Evolutionary conservation across 2,113 vertebrate species (phyloP), one percentile per base, ranked within the genome.

Genomic region (Brienomyrus longianalis): DNA sequence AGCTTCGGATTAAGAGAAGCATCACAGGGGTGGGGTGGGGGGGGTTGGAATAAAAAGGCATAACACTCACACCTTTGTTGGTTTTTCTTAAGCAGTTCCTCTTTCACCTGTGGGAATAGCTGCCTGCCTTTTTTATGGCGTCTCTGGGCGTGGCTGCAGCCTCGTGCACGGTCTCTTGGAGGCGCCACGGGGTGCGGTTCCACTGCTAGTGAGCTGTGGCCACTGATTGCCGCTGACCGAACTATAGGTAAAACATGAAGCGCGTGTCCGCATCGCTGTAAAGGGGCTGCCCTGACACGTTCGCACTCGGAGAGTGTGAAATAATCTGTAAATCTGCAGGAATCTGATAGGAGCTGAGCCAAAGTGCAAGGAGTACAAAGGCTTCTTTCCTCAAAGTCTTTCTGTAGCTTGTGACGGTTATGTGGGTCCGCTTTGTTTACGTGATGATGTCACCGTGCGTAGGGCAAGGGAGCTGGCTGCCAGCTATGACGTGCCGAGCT

Each of bases 401-500:
- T 77, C 74, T 43, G 74, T 6, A 80, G 89, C 70, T 50, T 47
- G 47, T 0, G 35, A 4, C 27, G 5, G n/a, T 10, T 62, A 3
- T 66, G 83, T 88, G 19, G 91, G 77, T 5, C 74, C 48, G 3
- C 90, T 47, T 90, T 17, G 10, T 62, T 9, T 47, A 6, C 5
- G 10, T 9, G 39, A 21, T 43, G 5, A 88, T 87, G 62, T 90
- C 15, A 90, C 39, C 91, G 1, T 89, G 2, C 86, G 45, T 92
- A 96, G 96, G 35, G 89, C 91, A 27, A 94, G 94, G 47, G 93
- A 94, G 80, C 91, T 92, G 70, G 91, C 92, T 47, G 93, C 93
- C n/a, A 91, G 91, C 17, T 96, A 92, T 11, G 93, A 93, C 0
- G 98, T 99, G 19, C 98, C 98, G 91, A 98, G 95, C 90, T 99